Evolutionary conservation across 2,113 vertebrate species (phyloP).

Genomic region (Xerus inauris): DNA sequence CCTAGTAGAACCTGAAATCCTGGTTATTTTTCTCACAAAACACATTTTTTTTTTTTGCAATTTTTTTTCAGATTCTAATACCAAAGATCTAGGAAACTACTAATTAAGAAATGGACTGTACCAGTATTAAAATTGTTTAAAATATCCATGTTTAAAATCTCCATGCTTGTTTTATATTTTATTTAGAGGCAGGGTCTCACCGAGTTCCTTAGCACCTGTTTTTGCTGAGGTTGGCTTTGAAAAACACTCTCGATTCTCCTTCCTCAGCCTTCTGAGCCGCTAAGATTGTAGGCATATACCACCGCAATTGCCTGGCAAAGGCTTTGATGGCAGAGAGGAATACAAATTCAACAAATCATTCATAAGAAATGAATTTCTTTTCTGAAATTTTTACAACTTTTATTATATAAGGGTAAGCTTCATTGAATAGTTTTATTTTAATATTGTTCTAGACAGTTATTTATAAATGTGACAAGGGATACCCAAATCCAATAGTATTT

Average conservation of each 20-base stretch:
- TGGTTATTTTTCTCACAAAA: neutral
- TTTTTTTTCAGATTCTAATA: slow-evolving; percentile 60
- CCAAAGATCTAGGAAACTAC: slow-evolving; percentile 60
- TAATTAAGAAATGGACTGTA: slow-evolving; percentile 49
- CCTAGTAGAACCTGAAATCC: slow-evolving; percentile 73
- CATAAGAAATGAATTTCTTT: slow-evolving; percentile 5
- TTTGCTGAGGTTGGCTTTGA: too few species aligned
- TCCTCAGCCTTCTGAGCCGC: too few species aligned
- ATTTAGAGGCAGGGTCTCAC: too few species aligned
- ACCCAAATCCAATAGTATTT: slow-evolving; percentile 45
- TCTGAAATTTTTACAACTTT: slow-evolving; percentile 17
- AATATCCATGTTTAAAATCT: slow-evolving; percentile 45
- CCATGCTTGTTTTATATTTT: too few species aligned
- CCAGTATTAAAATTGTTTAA: slow-evolving; percentile 45
- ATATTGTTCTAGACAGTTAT: slow-evolving; percentile 30
- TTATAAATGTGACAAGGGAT: slow-evolving; percentile 1
- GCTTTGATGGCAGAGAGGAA: neutral
- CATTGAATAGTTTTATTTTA: slow-evolving; percentile 53
- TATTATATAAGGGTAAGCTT: neutral
- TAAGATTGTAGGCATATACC: too few species aligned
- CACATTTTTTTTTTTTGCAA: neutral
- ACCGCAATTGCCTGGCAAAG: neutral
- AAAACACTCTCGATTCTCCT: too few species aligned
- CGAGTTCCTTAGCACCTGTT: too few species aligned
- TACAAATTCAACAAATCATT: neutral